phyloP scores from a whole-genome alignment of 2,888 invertebrate species.

The Ganaspis brasiliensis region DNA sequence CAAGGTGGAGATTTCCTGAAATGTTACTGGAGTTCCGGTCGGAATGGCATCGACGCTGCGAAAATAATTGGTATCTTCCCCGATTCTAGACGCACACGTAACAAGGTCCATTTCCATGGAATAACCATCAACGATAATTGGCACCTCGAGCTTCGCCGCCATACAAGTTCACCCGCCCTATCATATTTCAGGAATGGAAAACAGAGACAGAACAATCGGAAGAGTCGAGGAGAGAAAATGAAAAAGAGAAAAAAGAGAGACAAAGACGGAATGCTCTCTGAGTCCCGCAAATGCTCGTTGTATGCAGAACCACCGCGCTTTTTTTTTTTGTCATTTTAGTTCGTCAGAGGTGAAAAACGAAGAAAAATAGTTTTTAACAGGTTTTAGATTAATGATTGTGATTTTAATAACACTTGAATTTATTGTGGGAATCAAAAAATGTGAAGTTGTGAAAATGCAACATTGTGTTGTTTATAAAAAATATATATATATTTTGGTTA shows the following conservation, averaged over 20 bases:
- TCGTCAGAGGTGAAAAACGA: conserved; percentile 71
- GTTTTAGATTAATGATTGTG: no score
- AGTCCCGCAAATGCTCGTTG: conserved; percentile 73
- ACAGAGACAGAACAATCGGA: conserved; percentile 53
- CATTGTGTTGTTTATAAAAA: no score
- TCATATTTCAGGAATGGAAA: conserved; percentile 62
- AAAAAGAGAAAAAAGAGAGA: conserved; percentile 57
- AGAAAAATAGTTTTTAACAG: conserved; percentile 73
- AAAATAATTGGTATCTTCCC: conserved; percentile 78
- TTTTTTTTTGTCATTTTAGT: conserved; percentile 72
- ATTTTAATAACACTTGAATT: no score
- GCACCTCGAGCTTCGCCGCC: conserved; percentile 74
- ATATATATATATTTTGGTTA: no score
- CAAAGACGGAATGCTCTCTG: conserved; percentile 66
- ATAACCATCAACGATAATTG: conserved; percentile 80
- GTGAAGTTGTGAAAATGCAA: no score
- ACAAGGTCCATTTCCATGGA: conserved; percentile 80
- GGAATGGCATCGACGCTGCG: conserved; percentile 59
- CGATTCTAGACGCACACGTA: conserved; percentile 75
- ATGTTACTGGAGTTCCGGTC: background rate
- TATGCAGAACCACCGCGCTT: conserved; percentile 71
- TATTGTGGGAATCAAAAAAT: no score
- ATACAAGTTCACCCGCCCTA: conserved; percentile 64
- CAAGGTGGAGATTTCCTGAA: conserved; percentile 1
- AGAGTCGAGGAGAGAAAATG: conserved; percentile 46